phyloP scores from a whole-genome alignment of 1,140 invertebrate species.

The Mycetomoellerius zeteki region DNA sequence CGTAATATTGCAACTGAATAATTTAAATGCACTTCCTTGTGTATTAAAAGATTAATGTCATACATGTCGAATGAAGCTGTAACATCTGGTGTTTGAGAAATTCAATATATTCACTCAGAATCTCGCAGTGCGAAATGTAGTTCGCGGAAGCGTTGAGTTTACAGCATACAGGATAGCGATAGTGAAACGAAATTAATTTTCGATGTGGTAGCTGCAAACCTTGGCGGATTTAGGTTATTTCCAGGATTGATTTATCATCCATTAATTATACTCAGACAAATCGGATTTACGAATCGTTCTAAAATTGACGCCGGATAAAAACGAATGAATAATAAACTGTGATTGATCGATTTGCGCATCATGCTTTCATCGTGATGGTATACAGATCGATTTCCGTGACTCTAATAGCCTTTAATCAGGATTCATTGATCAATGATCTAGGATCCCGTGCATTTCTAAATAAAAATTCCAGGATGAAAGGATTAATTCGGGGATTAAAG shows the following conservation, averaged over 20 bases:
- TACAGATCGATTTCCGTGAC: conserved; percentile 36
- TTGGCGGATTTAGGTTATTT: conserved; percentile 39
- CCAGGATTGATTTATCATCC: conserved; percentile 27
- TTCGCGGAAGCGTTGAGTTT: conserved; percentile 24
- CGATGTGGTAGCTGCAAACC: conserved; percentile 12
- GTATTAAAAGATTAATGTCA: conserved; percentile 52
- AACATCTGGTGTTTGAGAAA: conserved; percentile 56
- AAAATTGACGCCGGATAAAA: conserved; percentile 29
- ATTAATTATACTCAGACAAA: conserved; percentile 58
- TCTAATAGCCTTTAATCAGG: conserved; percentile 4
- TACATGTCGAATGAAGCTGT: not conserved
- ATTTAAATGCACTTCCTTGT: conserved; percentile 21
- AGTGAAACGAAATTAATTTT: conserved; percentile 51
- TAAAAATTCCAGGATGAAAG: not conserved
- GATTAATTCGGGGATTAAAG: conserved; percentile 31
- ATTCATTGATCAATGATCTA: conserved; percentile 22
- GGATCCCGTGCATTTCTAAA: not conserved
- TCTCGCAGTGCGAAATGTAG: conserved; percentile 19
- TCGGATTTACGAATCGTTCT: not conserved
- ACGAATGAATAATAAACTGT: conserved; percentile 24
- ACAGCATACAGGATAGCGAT: not conserved
- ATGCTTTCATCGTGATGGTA: conserved; percentile 36
- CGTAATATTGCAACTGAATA: not conserved
- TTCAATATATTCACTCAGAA: conserved; percentile 54
- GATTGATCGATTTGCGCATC: conserved; percentile 54